These are phyloP conservation scores for Drosophila willistoni DNA, from an alignment of 1,140 invertebrate genomes.

Conservation along the genomic window DNA sequence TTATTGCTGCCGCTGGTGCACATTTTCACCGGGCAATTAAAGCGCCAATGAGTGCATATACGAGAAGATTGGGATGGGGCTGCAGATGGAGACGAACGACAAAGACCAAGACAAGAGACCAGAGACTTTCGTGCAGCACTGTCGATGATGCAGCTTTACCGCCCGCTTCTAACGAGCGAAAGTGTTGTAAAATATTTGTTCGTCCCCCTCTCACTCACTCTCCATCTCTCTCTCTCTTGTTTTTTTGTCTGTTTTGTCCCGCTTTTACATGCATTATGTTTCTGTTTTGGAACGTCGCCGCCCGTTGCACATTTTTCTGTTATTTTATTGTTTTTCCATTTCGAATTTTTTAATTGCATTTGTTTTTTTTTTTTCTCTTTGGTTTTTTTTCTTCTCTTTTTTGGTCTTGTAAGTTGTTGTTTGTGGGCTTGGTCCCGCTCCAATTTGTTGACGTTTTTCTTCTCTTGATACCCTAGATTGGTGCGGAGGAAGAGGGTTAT, in stretches of 20 bases:
- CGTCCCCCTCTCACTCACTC: conserved; percentile 33
- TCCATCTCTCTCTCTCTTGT: conserved; percentile 21
- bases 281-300: conserved; percentile 36
- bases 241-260: conserved; percentile 26
- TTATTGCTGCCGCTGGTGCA: conserved; percentile 44
- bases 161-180: conserved; percentile 76
- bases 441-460: conserved; percentile 75
- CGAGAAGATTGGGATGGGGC: conserved; percentile 31
- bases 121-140: conserved; percentile 66
- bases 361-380: conserved; percentile 38
- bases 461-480: conserved; percentile 25
- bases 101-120: conserved; percentile 5
- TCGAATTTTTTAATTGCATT: conserved; percentile 76
- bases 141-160: conserved; percentile 34
- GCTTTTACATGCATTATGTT: conserved; percentile 20
- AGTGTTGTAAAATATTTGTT: conserved; percentile 79
- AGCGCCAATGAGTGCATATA: conserved; percentile 58
- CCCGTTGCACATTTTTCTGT: conserved; percentile 56
- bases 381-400: background rate
- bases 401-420: conserved; percentile 29
- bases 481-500: background rate
- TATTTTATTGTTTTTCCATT: conserved; percentile 73
- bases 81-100: background rate
- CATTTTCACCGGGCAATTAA: conserved; percentile 61
- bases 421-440: conserved; percentile 71